A percentile compares a stretch with the other conserved stretches of the same genome.
Evolutionary conservation across 2,113 vertebrate genomes (phyloP).

Genomic region (Heteronetta atricapilla): DNA sequence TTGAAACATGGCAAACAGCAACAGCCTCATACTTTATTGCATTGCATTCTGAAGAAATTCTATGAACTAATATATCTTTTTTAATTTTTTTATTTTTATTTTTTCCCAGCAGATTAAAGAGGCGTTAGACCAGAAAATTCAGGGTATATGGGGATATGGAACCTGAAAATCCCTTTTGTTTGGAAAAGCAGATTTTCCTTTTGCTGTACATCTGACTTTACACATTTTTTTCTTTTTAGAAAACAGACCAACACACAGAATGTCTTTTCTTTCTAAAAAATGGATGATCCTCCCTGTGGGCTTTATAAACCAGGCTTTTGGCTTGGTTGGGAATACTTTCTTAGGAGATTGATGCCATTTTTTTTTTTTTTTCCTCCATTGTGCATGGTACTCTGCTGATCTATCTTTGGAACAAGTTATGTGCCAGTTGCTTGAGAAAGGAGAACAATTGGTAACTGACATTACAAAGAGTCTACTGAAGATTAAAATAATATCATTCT

Average conservation of each 20-base stretch:
- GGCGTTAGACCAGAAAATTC: neutral
- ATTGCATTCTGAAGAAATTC: neutral
- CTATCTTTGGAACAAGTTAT: neutral
- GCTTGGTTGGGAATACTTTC: neutral
- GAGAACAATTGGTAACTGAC: neutral
- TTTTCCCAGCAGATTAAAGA: neutral
- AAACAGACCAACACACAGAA: too few relatives aligned
- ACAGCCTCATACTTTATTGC: neutral
- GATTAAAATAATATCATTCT: constrained; percentile 15
- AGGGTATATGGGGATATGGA: neutral
- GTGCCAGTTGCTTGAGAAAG: neutral
- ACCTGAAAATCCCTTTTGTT: neutral
- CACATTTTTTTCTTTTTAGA: neutral
- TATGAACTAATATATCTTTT: neutral
- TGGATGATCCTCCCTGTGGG: neutral
- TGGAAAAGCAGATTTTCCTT: neutral
- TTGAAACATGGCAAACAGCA: neutral
- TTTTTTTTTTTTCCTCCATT: neutral
- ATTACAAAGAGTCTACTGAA: neutral
- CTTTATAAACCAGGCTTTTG: neutral
- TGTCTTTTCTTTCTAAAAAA: constrained; percentile 28
- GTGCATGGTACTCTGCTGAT: neutral
- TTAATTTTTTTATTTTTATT: neutral
- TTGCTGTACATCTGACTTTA: neutral
- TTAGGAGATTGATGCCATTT: neutral